Conservation (phyloP, 2,888 invertebrate genomes). For the Ligdia adustata region DNA sequence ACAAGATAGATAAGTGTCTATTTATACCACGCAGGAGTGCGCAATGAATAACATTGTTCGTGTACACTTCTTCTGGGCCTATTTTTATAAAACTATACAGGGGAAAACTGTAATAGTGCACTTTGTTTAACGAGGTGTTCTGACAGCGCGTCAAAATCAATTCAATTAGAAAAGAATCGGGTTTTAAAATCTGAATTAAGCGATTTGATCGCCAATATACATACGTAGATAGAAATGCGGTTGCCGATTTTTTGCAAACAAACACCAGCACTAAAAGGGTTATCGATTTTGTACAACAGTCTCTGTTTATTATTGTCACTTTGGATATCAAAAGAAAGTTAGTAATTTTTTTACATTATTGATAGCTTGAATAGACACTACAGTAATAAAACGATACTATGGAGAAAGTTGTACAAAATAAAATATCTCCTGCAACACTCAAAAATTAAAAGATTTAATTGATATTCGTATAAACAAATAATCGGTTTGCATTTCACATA, state of each 20-base stretch:
- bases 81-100: constrained; percentile 37
- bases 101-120: constrained; percentile 10
- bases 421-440: no score
- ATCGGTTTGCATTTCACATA: no score
- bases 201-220: not conserved
- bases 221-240: no score
- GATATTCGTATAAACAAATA: no score
- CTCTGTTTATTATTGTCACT: not conserved
- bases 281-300: not conserved
- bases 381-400: no score
- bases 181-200: not conserved
- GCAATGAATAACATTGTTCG: constrained; percentile 11
- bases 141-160: not conserved
- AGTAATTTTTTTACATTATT: no score
- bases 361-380: no score
- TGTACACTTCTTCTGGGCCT: constrained; percentile 38
- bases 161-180: not conserved
- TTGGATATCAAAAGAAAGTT: no score
- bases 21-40: constrained; percentile 30
- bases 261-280: no score
- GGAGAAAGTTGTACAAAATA: no score
- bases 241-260: no score
- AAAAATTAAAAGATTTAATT: no score
- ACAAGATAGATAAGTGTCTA: constrained; percentile 28
- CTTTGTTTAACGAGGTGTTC: constrained; percentile 12